These are phyloP conservation scores for Timema cristinae DNA, from an alignment of 2,888 invertebrate species.

Conservation along the genomic window DNA sequence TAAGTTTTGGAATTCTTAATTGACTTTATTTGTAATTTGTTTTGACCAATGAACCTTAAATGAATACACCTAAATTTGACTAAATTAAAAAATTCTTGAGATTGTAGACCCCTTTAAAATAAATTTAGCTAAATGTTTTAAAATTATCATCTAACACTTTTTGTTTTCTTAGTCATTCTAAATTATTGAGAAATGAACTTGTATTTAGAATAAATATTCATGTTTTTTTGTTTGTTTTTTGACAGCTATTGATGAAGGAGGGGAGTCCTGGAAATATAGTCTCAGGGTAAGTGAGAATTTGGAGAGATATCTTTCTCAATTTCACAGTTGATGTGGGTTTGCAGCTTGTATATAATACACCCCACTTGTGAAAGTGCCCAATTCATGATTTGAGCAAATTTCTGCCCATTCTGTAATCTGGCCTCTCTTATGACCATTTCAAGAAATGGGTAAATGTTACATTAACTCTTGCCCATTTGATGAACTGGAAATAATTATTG, in stretches of 20 bases:
- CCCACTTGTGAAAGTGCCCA: slow-evolving; percentile 14
- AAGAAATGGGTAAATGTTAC: too few relatives aligned
- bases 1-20: too few relatives aligned
- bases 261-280: slow-evolving; percentile 93
- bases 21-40: too few relatives aligned
- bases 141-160: slow-evolving; percentile 5
- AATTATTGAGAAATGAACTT: background rate
- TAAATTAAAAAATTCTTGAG: background rate
- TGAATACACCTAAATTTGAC: too few relatives aligned
- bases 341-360: background rate
- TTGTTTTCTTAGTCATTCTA: slow-evolving; percentile 14
- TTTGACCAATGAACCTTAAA: too few relatives aligned
- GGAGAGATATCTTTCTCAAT: background rate
- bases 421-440: too few relatives aligned
- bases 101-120: background rate
- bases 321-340: background rate
- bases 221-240: slow-evolving; percentile 36
- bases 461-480: too few relatives aligned
- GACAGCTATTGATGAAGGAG: slow-evolving; percentile 69
- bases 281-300: slow-evolving; percentile 60
- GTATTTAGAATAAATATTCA: slow-evolving; percentile 16
- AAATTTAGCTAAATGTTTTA: background rate
- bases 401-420: background rate
- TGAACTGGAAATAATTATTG: too few relatives aligned
- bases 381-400: background rate